A percentile compares a stretch with the other conserved stretches of the same genome.
phyloP scores from a whole-genome alignment of 2,888 invertebrate species.

The Hirtodrosophila alboralis region DNA sequence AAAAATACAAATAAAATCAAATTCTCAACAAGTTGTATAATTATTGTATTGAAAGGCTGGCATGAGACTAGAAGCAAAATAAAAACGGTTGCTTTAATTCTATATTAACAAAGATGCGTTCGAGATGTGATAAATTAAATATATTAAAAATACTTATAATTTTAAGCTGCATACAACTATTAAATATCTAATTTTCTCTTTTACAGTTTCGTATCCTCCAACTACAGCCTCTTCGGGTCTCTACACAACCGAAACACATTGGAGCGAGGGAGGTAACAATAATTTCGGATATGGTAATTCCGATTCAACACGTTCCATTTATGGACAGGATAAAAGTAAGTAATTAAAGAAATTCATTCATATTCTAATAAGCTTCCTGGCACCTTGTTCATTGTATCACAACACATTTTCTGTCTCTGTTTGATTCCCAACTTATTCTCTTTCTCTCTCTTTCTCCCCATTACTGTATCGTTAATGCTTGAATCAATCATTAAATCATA shows the following conservation, averaged over 20 bases:
- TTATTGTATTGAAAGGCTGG: neutral
- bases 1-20: neutral
- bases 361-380: conserved; percentile 12
- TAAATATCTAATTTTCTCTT: neutral
- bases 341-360: conserved; percentile 22
- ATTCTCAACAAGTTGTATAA: conserved; percentile 2
- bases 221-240: conserved; percentile 77
- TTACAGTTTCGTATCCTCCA: conserved; percentile 82
- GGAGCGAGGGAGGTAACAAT: conserved; percentile 67
- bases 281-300: conserved; percentile 67
- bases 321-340: conserved; percentile 82
- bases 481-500: conserved; percentile 14
- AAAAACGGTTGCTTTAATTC: too few species aligned
- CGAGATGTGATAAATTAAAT: too few species aligned
- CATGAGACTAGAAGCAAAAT: too few species aligned
- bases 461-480: conserved; percentile 12
- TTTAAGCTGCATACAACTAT: too few species aligned
- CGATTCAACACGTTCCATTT: conserved; percentile 75
- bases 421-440: conserved; percentile 6
- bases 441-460: conserved; percentile 12
- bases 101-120: too few species aligned
- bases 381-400: conserved; percentile 26
- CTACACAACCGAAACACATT: conserved; percentile 79
- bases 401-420: conserved; percentile 11
- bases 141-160: too few species aligned